Evolutionary conservation across 2,888 invertebrate species (phyloP).

Genomic region (Lochmaea crataegi): DNA sequence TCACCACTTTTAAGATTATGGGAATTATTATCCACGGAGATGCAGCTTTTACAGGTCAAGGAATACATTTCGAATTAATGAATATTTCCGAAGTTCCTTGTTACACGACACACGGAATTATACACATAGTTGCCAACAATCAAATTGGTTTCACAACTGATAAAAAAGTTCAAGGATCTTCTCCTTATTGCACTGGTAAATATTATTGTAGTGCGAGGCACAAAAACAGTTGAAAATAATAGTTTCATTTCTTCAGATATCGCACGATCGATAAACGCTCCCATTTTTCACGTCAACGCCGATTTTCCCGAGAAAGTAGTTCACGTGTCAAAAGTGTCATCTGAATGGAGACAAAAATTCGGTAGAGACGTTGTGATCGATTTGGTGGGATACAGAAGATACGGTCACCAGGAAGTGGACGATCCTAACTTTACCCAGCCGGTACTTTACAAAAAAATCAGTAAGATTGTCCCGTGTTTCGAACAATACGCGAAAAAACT

Average conservation of each 20-base stretch:
- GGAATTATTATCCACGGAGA: conserved; percentile 94
- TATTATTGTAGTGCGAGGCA: background rate
- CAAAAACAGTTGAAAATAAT: too few relatives aligned
- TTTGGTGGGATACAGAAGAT: conserved; percentile 89
- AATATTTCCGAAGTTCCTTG: conserved; percentile 92
- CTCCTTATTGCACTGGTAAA: conserved; percentile 83
- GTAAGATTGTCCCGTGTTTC: conserved; percentile 78
- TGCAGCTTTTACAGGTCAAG: conserved; percentile 95
- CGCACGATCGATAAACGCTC: conserved; percentile 90
- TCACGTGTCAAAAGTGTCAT: conserved; percentile 90
- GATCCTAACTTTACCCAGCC: conserved; percentile 98
- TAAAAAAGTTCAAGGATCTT: conserved; percentile 85
- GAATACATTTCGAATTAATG: conserved; percentile 95
- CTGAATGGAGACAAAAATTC: conserved; percentile 92
- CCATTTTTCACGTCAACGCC: conserved; percentile 93
- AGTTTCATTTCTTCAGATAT: conserved; percentile 70
- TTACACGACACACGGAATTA: conserved; percentile 93
- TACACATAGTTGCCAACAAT: conserved; percentile 95
- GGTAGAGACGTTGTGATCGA: conserved; percentile 94
- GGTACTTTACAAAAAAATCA: conserved; percentile 92
- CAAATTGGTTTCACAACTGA: conserved; percentile 97
- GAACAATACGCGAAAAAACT: conserved; percentile 87
- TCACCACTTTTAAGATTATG: conserved; percentile 69
- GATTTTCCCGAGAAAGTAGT: conserved; percentile 93
- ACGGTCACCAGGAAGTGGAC: conserved; percentile 97